Conservation (phyloP, 2,113 vertebrate genomes). For the Campylomormyrus numenius region DNA sequence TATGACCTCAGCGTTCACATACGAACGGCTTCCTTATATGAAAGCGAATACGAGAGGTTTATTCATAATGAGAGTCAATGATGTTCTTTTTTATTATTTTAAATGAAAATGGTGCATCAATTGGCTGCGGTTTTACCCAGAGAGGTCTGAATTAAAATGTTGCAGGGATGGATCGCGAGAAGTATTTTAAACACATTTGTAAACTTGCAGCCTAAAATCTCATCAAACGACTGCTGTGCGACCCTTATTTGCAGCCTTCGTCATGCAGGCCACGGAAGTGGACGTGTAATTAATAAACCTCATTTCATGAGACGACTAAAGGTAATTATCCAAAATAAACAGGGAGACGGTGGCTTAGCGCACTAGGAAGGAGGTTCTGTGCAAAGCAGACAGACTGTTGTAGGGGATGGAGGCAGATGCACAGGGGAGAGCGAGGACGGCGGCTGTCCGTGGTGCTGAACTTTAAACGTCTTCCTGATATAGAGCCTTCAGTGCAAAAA, state of each 20-base stretch:
- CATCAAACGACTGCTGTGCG: background rate
- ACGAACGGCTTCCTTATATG: background rate
- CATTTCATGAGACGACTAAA: background rate
- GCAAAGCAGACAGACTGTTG: background rate
- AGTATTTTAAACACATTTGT: background rate
- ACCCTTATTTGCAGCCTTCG: background rate
- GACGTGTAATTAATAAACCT: background rate
- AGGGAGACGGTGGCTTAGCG: background rate
- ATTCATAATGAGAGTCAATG: background rate
- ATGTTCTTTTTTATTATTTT: background rate
- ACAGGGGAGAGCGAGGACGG: background rate
- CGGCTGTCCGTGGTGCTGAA: background rate
- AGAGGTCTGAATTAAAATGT: background rate
- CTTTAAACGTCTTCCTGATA: background rate
- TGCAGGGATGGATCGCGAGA: background rate
- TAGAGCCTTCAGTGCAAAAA: background rate
- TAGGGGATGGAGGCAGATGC: background rate
- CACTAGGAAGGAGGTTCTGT: background rate
- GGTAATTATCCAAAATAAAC: background rate
- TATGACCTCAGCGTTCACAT: constrained; percentile 14
- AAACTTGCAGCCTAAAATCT: background rate
- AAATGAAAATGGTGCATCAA: background rate
- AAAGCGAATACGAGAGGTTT: background rate
- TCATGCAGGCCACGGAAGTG: background rate
- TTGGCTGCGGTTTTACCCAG: background rate